These are phyloP conservation scores for Tetragonisca angustula DNA, from an alignment of 2,888 invertebrate species.

Conservation along the genomic window DNA sequence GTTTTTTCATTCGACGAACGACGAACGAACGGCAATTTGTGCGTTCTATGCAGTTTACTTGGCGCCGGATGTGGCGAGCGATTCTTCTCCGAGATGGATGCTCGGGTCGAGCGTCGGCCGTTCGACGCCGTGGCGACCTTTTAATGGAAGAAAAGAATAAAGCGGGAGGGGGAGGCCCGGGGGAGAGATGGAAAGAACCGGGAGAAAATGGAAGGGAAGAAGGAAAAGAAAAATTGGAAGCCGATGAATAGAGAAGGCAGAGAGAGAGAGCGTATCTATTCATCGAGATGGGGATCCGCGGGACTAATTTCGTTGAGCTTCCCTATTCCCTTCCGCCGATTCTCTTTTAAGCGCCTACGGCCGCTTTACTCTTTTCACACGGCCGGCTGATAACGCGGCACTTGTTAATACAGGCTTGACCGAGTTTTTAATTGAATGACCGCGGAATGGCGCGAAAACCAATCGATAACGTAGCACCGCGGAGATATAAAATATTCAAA, in stretches of 20 bases:
- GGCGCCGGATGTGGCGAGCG: background rate
- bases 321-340: conserved; percentile 14
- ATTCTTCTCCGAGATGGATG: background rate
- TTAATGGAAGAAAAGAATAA: background rate
- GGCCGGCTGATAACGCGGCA: conserved; percentile 44
- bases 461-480: conserved; percentile 62
- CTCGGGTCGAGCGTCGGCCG: background rate
- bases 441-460: conserved; percentile 57
- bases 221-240: conserved; percentile 10
- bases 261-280: conserved; percentile 26
- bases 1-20: no score
- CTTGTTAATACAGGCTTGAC: conserved; percentile 68
- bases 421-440: conserved; percentile 71
- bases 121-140: background rate
- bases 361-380: conserved; percentile 25
- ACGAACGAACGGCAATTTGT: conserved; percentile 16
- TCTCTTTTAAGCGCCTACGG: conserved; percentile 46
- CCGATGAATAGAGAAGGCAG: conserved; percentile 31
- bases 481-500: conserved; percentile 60
- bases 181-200: no score
- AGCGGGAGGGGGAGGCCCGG: background rate
- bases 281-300: conserved; percentile 19
- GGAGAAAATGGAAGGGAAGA: background rate
- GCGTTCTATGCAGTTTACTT: background rate
- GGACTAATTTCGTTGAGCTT: conserved; percentile 52